Evolutionary conservation across 2,888 invertebrate genomes (phyloP), one percentile per base, ranked within the genome.

Genomic region (Lycia hirtaria): DNA sequence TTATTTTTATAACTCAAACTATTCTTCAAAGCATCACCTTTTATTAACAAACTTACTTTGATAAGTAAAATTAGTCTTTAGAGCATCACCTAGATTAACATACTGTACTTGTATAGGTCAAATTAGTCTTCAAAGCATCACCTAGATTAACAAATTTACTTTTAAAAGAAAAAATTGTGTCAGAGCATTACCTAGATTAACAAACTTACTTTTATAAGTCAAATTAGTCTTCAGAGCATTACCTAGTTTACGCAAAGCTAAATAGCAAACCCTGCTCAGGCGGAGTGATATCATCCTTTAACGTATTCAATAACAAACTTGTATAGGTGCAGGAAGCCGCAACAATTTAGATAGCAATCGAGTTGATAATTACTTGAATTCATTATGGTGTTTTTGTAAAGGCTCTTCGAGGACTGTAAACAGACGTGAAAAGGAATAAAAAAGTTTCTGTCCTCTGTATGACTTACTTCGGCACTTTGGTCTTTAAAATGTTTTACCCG

Each of bases 341-440:
- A 43, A 28, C 50, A 55, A 64, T 49, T 33, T 48, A 62, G 67
- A 64, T 67, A 66, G 40, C 48, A 53, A 63, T 63, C 60, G 51
- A 38, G 15, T 41, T 48, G 60, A 62, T 67, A 63, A 62, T 64
- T 62, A 62, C 56, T 52, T 41, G 43, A 41, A 53, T 44, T 48
- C 41, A 64, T 62, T 58, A 64, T 64, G 62, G 64, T 52, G 49
- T 60, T 63, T 64, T 62, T 64, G 20, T 44, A 43, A 49, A 49
- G 52, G 43, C 20, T 32, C 24, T 35, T 33, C 32, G 28, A 52
- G 20, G 9, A 26, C 24, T 41, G 14, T 24, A 9, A 14, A 24
- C 24, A 26, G 6, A 17, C 26, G n/a, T 10, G 17, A 26, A 28
- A 9, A 41, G 3, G 3, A 17, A 15, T 15, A 15, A 9, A 17